A percentile compares a stretch with the other conserved stretches of the same genome.
phyloP scores from a whole-genome alignment of 2,113 vertebrate genomes.

The Corythaeola cristata region DNA sequence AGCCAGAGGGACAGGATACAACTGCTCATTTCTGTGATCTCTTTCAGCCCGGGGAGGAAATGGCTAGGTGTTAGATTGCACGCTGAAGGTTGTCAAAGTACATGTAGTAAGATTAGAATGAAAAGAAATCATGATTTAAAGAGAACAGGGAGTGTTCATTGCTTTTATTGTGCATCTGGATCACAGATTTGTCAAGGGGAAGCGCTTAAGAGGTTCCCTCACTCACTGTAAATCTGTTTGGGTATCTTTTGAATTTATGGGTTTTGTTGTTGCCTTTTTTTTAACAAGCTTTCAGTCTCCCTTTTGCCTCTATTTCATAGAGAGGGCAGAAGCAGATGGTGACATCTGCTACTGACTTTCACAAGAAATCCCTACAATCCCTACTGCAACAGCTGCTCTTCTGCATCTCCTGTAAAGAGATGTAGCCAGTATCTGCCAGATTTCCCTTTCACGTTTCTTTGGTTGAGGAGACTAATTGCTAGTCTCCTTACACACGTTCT shows the following conservation, averaged over 20 bases:
- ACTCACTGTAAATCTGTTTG: neutral
- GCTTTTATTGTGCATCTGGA: neutral
- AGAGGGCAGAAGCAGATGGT: conserved; percentile 40
- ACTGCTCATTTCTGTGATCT: conserved; percentile 56
- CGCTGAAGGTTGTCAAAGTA: conserved; percentile 32
- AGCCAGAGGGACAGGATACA: conserved; percentile 63
- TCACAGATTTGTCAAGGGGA: neutral
- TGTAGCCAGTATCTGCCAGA: neutral
- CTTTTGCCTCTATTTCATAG: neutral
- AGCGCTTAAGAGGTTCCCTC: neutral
- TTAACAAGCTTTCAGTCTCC: neutral
- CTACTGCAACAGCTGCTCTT: conserved; percentile 23
- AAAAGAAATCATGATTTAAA: neutral
- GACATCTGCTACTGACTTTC: conserved; percentile 39
- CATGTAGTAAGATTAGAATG: neutral
- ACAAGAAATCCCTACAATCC: conserved; percentile 23
- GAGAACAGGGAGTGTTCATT: neutral
- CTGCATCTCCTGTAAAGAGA: neutral
- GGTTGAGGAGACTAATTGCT: neutral
- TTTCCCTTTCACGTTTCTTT: neutral
- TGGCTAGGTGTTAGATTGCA: conserved; percentile 53
- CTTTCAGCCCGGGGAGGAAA: conserved; percentile 39
- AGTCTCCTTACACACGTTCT: neutral
- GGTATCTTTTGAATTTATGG: neutral
- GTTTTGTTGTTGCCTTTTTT: neutral